These are phyloP conservation scores for Luperina testacea DNA, from an alignment of 2,888 invertebrate species.

Conservation along the genomic window DNA sequence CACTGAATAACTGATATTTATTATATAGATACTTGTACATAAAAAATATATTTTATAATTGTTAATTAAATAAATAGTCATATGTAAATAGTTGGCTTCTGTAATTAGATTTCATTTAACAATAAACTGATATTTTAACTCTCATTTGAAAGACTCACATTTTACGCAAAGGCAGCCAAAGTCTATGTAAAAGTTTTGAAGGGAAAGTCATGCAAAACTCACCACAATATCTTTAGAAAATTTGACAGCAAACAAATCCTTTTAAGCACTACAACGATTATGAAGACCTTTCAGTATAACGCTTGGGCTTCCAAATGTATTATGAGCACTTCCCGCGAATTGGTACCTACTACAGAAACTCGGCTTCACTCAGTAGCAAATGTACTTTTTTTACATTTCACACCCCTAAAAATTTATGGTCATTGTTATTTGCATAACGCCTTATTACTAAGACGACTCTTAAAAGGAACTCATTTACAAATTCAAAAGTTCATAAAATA, in stretches of 20 bases:
- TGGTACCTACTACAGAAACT: constrained; percentile 35
- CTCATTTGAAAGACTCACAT: background rate
- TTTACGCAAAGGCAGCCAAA: background rate
- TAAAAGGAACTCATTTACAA: constrained; percentile 65
- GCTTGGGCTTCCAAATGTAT: constrained; percentile 38
- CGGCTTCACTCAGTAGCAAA: constrained; percentile 49
- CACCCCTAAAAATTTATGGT: constrained; percentile 63
- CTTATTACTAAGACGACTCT: constrained; percentile 63
- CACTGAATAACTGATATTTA: background rate
- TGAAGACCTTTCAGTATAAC: constrained; percentile 4
- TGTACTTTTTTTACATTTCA: constrained; percentile 61
- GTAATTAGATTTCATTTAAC: background rate
- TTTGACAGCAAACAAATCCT: background rate
- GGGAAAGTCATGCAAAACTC: background rate
- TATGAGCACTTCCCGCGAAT: constrained; percentile 46
- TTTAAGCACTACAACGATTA: constrained; percentile 14
- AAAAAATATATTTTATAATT: too few relatives aligned
- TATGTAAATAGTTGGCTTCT: background rate
- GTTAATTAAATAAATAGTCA: too few relatives aligned
- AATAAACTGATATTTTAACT: background rate
- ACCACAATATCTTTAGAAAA: background rate
- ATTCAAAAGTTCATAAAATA: constrained; percentile 66
- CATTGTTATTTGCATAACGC: constrained; percentile 65
- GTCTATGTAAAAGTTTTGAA: background rate
- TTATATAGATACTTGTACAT: too few relatives aligned